A percentile compares a stretch with the other conserved stretches of the same genome.
phyloP scores from a whole-genome alignment of 2,797 vertebrate species.

The Xiphophorus birchmanni region DNA sequence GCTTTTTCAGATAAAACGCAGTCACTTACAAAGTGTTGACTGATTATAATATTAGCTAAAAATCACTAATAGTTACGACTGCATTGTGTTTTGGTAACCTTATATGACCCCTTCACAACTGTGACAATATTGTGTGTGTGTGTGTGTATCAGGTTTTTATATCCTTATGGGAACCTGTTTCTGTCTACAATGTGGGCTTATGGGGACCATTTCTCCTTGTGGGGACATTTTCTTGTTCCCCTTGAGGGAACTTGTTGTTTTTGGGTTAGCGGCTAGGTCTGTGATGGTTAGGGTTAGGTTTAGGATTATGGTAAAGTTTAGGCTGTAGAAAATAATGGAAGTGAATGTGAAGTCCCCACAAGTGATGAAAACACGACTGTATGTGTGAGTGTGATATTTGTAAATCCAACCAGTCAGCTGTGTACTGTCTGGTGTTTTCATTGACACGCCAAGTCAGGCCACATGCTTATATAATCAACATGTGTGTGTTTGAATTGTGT shows the following conservation, averaged over 20 bases:
- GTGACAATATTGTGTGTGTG: constrained; percentile 5
- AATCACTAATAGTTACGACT: neutral
- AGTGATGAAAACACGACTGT: no score
- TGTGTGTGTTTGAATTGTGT: constrained; percentile 22
- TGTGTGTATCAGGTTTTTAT: neutral
- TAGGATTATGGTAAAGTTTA: no score
- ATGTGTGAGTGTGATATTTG: constrained; percentile 40
- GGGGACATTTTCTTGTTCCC: no score
- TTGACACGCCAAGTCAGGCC: constrained; percentile 53
- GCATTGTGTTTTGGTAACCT: neutral
- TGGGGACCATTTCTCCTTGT: no score
- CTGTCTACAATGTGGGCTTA: no score
- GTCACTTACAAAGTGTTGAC: neutral
- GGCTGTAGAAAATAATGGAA: no score
- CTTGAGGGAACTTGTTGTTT: no score
- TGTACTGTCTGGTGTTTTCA: constrained; percentile 52
- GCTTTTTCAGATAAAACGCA: neutral
- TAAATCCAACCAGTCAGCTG: constrained; percentile 42
- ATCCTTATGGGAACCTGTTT: no score
- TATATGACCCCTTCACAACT: neutral
- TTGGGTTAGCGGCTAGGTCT: no score
- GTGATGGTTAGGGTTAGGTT: no score
- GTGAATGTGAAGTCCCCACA: no score
- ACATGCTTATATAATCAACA: constrained; percentile 61
- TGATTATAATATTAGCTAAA: neutral